These are phyloP conservation scores for Disparrhopalites patrizii DNA, from an alignment of 2,888 invertebrate genomes.

Conservation along the genomic window DNA sequence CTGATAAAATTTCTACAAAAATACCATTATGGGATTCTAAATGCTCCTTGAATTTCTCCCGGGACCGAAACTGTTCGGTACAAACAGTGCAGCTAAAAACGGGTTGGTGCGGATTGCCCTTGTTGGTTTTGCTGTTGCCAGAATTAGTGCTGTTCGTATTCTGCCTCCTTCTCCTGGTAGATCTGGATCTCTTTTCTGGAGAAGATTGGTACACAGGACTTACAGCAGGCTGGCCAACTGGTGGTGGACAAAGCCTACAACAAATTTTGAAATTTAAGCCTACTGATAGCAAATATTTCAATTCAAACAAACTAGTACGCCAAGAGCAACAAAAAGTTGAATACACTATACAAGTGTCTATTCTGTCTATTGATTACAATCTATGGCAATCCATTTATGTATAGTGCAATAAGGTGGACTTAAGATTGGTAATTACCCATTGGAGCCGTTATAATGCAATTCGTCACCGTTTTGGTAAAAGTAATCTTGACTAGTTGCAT, in stretches of 20 bases:
- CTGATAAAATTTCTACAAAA: too few species aligned
- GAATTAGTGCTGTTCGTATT: background rate
- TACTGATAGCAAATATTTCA: too few species aligned
- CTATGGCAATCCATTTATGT: too few species aligned
- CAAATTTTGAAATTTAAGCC: background rate
- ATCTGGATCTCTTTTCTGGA: background rate
- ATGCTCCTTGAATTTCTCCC: slow-evolving; percentile 12
- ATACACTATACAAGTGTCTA: background rate
- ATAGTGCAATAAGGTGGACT: too few species aligned
- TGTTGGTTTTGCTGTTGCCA: too few species aligned
- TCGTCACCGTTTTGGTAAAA: background rate
- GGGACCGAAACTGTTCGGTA: background rate
- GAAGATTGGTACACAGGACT: background rate
- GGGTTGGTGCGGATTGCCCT: background rate
- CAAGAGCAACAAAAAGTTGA: background rate
- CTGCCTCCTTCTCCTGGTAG: background rate
- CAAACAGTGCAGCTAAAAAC: slow-evolving; percentile 11
- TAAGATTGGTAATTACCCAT: background rate
- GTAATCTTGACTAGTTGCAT: background rate
- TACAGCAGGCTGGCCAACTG: slow-evolving; percentile 5
- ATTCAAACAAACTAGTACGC: too few species aligned
- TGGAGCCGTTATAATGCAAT: background rate
- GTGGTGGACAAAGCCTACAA: too few species aligned
- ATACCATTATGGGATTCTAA: slow-evolving; percentile 9
- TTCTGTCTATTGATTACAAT: background rate